Evolutionary conservation across 2,113 vertebrate genomes (phyloP).

Genomic region (Sinosuthora webbiana): DNA sequence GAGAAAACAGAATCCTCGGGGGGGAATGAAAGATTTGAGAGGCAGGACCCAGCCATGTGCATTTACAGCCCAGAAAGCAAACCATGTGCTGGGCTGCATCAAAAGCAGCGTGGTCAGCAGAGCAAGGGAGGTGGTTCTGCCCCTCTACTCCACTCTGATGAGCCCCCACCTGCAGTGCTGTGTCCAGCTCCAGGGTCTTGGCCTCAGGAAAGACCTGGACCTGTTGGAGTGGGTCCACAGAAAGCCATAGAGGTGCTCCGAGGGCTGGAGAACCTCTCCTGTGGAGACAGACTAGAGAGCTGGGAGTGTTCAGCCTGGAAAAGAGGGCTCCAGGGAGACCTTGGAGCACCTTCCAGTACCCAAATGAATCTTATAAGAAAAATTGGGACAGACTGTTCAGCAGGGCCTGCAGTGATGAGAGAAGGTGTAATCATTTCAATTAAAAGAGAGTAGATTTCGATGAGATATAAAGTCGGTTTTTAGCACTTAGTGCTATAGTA

Average conservation of each 20-base stretch:
- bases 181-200: neutral
- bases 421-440: neutral
- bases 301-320: neutral
- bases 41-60: rapidly evolving
- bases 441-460: neutral
- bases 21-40: neutral
- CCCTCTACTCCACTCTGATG: rapidly evolving
- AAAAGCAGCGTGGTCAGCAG: neutral
- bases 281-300: neutral
- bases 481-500: neutral
- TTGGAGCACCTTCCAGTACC: neutral
- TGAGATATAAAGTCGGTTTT: neutral
- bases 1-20: neutral
- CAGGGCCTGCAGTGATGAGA: neutral
- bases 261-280: neutral
- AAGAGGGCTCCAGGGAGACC: neutral
- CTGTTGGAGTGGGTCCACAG: neutral
- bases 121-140: neutral
- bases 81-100: neutral
- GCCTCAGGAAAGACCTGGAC: neutral
- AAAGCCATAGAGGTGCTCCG: rapidly evolving
- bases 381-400: neutral
- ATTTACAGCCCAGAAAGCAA: neutral
- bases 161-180: neutral
- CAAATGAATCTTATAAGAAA: neutral